These are phyloP conservation scores for Drosophila quinaria DNA, from an alignment of 2,888 invertebrate genomes.

Conservation along the genomic window DNA sequence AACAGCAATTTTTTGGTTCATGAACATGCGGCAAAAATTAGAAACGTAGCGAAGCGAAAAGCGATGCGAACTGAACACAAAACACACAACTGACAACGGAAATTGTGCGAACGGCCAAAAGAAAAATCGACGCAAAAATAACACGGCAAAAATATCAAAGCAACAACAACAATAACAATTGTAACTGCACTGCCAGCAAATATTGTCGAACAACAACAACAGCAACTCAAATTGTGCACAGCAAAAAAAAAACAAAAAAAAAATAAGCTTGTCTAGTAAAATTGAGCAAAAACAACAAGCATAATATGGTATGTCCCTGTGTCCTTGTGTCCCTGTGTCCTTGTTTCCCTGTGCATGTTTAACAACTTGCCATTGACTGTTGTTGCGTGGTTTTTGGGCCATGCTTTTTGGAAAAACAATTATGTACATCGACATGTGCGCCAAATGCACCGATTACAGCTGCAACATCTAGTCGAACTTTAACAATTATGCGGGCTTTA, in stretches of 20 bases:
- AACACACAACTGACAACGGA: slow-evolving; percentile 62
- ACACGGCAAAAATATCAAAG: slow-evolving; percentile 30
- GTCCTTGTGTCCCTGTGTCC: neutral
- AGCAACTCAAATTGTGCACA: slow-evolving; percentile 18
- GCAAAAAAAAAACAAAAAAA: neutral
- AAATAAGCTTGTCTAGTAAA: slow-evolving; percentile 39
- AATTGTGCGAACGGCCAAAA: slow-evolving; percentile 55
- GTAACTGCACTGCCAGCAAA: slow-evolving; percentile 30
- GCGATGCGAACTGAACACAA: slow-evolving; percentile 48
- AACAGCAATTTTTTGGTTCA: slow-evolving; percentile 66
- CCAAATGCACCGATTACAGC: slow-evolving; percentile 20
- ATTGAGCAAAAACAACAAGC: slow-evolving; percentile 40
- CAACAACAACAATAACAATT: slow-evolving; percentile 24
- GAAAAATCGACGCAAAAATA: slow-evolving; percentile 51
- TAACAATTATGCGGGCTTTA: slow-evolving; percentile 1
- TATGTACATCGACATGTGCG: slow-evolving; percentile 19
- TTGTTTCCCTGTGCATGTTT: slow-evolving; percentile 39
- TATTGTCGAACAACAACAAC: slow-evolving; percentile 31
- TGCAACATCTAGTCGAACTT: slow-evolving; percentile 6
- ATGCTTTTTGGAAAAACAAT: slow-evolving; percentile 51
- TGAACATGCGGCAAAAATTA: slow-evolving; percentile 73
- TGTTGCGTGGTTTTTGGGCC: slow-evolving; percentile 46
- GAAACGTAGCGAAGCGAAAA: slow-evolving; percentile 54
- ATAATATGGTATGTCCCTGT: slow-evolving; percentile 19
- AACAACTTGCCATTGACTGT: slow-evolving; percentile 43